Conservation (phyloP, 2,113 vertebrate species). For the Xiphophorus hellerii region DNA sequence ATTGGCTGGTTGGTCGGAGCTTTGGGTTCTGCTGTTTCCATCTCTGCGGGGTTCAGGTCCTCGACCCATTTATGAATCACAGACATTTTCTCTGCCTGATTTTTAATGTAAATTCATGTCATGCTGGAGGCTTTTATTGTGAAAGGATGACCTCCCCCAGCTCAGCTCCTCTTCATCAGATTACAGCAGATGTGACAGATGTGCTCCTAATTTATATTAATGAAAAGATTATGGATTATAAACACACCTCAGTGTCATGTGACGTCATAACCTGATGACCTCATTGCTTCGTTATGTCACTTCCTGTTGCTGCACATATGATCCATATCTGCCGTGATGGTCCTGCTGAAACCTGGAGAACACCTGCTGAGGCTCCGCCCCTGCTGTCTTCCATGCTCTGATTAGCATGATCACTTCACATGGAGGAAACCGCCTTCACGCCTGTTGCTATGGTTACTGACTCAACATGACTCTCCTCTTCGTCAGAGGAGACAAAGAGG, state of each 20-base stretch:
- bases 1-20: too few relatives aligned
- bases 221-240: slow-evolving; percentile 18
- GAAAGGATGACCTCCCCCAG: slow-evolving; percentile 1
- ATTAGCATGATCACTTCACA: neutral
- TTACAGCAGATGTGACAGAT: slow-evolving; percentile 21
- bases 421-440: neutral
- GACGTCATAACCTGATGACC: slow-evolving; percentile 10
- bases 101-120: neutral
- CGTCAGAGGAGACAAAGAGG: too few relatives aligned
- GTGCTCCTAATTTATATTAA: slow-evolving; percentile 2
- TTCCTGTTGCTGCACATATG: neutral
- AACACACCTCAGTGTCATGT: neutral
- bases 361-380: neutral
- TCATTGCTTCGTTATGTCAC: neutral
- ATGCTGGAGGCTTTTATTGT: slow-evolving; percentile 17
- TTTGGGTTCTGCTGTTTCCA: neutral
- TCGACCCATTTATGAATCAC: neutral
- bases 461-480: neutral
- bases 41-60: too few relatives aligned
- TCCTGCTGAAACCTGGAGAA: neutral
- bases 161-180: slow-evolving; percentile 2
- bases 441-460: neutral
- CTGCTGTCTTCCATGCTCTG: neutral
- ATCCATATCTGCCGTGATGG: too few relatives aligned
- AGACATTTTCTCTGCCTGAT: neutral